Evolutionary conservation across 2,113 vertebrate species (phyloP).

Genomic region (Corythornis vintsioides): DNA sequence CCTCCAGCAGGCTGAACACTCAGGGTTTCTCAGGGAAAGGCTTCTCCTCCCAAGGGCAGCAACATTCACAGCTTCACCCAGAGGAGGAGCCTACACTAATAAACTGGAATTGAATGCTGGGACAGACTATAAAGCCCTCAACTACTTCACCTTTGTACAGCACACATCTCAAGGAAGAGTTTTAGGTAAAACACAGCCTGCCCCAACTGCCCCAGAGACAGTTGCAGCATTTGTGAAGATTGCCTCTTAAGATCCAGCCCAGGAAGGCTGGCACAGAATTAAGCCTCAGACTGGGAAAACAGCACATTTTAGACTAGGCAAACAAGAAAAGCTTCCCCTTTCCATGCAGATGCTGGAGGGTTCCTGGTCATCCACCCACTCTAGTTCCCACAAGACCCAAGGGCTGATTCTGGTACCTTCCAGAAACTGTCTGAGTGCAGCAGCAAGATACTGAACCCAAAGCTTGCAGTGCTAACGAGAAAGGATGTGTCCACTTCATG

Average conservation of each 20-base stretch:
- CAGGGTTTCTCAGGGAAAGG: constrained; percentile 3
- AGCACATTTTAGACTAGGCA: neutral
- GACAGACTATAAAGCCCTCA: neutral
- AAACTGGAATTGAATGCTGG: neutral
- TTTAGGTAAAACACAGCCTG: neutral
- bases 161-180: rapidly evolving
- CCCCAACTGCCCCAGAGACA: neutral
- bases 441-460: rapidly evolving
- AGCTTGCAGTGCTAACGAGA: neutral
- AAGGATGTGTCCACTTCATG: neutral
- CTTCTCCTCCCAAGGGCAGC: neutral
- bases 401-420: neutral
- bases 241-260: neutral
- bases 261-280: neutral
- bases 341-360: neutral
- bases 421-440: neutral
- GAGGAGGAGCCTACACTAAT: neutral
- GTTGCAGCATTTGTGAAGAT: neutral
- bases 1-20: neutral
- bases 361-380: neutral
- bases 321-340: neutral
- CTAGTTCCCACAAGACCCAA: neutral
- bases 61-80: neutral
- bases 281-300: neutral
- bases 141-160: neutral